A percentile compares a stretch with the other conserved stretches of the same genome.
Evolutionary conservation across 2,888 invertebrate species (phyloP).

Genomic region (Lacanobia oleracea): DNA sequence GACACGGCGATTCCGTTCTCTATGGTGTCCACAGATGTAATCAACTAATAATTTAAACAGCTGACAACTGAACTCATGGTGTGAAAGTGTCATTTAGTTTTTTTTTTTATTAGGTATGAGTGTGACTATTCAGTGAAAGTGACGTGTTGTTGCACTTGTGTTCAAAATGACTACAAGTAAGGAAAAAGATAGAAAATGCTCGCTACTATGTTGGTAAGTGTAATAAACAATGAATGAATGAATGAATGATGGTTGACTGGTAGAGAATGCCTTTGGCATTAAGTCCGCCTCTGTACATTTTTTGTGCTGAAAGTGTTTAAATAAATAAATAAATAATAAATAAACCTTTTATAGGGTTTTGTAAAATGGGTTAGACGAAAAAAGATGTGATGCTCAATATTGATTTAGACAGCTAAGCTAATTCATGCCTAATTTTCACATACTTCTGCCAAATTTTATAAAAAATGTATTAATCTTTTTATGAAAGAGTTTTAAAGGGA

Average conservation of each 20-base stretch:
- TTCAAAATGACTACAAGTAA: slow-evolving; percentile 73
- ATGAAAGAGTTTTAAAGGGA: too few species aligned
- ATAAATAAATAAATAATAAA: too few species aligned
- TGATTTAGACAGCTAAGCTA: not conserved
- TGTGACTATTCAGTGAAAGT: slow-evolving; percentile 11
- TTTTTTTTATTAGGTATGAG: not conserved
- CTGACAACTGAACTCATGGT: slow-evolving; percentile 6
- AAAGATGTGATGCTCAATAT: not conserved
- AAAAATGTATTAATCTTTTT: too few species aligned
- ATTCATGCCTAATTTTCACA: not conserved
- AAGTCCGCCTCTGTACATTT: too few species aligned
- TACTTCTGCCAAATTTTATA: too few species aligned
- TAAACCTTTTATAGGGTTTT: not conserved
- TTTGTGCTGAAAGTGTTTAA: too few species aligned
- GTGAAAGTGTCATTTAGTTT: slow-evolving; percentile 30
- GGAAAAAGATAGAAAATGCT: slow-evolving; percentile 65
- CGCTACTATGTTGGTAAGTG: slow-evolving; percentile 81
- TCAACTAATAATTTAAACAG: slow-evolving; percentile 8
- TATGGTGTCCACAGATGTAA: slow-evolving; percentile 38
- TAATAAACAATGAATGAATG: not conserved
- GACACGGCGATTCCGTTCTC: not conserved
- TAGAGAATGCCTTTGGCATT: too few species aligned
- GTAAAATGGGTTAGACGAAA: not conserved
- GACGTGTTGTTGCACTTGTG: slow-evolving; percentile 16
- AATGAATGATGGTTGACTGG: too few species aligned